Base-by-base conservation (phyloP, 2,888 invertebrate genomes). In the Heteromyza rotundicornis region DNA sequence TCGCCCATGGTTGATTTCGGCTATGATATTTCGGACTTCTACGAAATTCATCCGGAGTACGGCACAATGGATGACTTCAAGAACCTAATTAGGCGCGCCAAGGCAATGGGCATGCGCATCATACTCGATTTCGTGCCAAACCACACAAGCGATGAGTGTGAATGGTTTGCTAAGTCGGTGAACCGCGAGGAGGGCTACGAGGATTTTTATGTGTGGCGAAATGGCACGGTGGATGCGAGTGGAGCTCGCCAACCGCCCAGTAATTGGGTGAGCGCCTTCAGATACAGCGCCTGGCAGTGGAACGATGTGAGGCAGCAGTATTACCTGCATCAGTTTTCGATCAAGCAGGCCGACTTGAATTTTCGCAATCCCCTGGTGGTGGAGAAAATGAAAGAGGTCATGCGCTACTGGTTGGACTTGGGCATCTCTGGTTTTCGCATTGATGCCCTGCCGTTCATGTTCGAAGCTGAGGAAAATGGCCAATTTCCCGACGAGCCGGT, bases 371-470 rank as follows among this genome's bases (percentile, higher is more conserved):
- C 89, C 0, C 84, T 84, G 14, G 87, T 95, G 8, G 84, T 88
- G 14, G 82, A 87, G 54, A 88, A 88, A 76, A 87, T 91, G 81
- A 86, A 89, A 82, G 88, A 87, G 71, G 75, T 77, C 0, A 79
- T 95, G 27, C 86, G 84, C 68, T 93, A 89, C 75, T 96, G 95
- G 95, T 78, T 95, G 57, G 88, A 89, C 61, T 87, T 88, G 71
- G 94, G 94, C 1, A 87, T 94, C 0, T 91, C 92, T 74, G 96
- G 96, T 1, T 93, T 96, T 74, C 87, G 95, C 69, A 86, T 95
- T 52, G 92, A 92, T 71, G 91, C 92, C 7, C 85, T 91, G 12
- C 66, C 67, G 3, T 68, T 66, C 44, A 60, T 69, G 59, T 69
- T 68, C 19, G 67, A 69, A 22, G 75, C 89, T 24, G 88, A 86